Evolutionary conservation across 2,113 vertebrate species (phyloP), one percentile per base, ranked within the genome.

Genomic region (Cepphus grylle): DNA sequence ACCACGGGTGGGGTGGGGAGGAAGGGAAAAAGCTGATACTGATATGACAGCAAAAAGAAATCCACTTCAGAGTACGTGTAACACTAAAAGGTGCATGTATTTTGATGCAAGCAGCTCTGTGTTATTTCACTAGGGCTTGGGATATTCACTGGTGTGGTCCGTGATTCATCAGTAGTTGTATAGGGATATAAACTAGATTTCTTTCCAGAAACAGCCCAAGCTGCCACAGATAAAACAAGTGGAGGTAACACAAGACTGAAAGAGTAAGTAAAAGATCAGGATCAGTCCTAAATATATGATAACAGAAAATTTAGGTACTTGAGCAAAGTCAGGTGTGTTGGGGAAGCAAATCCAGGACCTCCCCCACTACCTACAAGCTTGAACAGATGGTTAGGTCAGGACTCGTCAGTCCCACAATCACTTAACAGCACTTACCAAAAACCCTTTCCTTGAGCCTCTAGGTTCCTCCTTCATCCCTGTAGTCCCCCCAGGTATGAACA

Each of bases 1-100:
- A 69, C 27, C 11, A 10, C 1, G 1, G 12, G 6, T 72, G 18
- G 22, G 16, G 2, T 0, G 1, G 59, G 49, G 25, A 79, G 21
- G 47, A 73, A 92, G 47, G 14, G 9, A 29, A 45, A 78, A 74
- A 69, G 43, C 20, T 90, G 34, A 74, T 69, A 45, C 21, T 63
- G 49, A 23, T 59, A 36, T 19, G 53, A 87, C 6, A 84, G 34
- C 17, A 66, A 79, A 56, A 96, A 34, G 10, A 94, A 96, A 97
- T 21, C 8, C 3, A 22, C 53, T 93, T 97, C 52, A 61, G 66
- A 87, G 38, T 70, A 94, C 42, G 59, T 7, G 3, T n/a, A 53
- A 67, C 18, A 49, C 16, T 40, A 58, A 40, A 50, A 67, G 15
- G 27, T 79, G 23, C 26, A 27, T 32, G 32, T 50, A 47, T 38